A percentile compares a stretch with the other conserved stretches of the same genome.
phyloP scores from a whole-genome alignment of 2,888 invertebrate genomes.

The Meandrusa payeni region DNA sequence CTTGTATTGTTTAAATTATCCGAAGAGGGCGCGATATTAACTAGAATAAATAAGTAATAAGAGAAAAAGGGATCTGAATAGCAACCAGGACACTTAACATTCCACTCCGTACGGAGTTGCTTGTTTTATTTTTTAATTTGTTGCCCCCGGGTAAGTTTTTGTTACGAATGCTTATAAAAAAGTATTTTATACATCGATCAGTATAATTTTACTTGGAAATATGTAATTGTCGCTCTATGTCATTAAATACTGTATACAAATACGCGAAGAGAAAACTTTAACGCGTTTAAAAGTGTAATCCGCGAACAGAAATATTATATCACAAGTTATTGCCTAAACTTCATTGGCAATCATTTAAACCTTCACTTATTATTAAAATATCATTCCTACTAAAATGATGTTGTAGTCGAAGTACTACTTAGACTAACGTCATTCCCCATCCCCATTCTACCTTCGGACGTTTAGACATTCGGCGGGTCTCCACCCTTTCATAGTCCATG shows the following conservation, averaged over 20 bases:
- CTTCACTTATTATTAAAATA: too few relatives aligned
- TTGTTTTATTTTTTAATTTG: constrained; percentile 18
- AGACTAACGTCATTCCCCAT: too few relatives aligned
- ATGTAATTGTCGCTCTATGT: constrained; percentile 9
- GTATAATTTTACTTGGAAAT: constrained; percentile 20
- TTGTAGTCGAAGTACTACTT: too few relatives aligned
- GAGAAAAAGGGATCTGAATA: constrained; percentile 22
- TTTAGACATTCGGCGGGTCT: too few relatives aligned
- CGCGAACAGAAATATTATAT: too few relatives aligned
- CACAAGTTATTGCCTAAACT: too few relatives aligned
- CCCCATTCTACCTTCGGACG: too few relatives aligned
- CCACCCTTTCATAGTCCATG: too few relatives aligned
- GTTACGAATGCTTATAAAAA: constrained; percentile 20
- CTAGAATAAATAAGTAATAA: constrained; percentile 19
- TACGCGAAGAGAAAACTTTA: too few relatives aligned
- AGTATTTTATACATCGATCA: constrained; percentile 19
- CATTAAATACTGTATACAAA: constrained; percentile 6
- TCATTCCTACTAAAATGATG: too few relatives aligned
- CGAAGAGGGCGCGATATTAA: constrained; percentile 12
- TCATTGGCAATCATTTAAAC: too few relatives aligned
- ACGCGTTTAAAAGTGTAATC: too few relatives aligned
- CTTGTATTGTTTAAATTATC: constrained; percentile 13
- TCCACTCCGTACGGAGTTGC: constrained; percentile 14
- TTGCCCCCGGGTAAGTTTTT: constrained; percentile 12
- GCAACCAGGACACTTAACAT: constrained; percentile 20